These are phyloP conservation scores for Bettongia penicillata DNA, from an alignment of 2,113 vertebrate species.

Conservation along the genomic window DNA sequence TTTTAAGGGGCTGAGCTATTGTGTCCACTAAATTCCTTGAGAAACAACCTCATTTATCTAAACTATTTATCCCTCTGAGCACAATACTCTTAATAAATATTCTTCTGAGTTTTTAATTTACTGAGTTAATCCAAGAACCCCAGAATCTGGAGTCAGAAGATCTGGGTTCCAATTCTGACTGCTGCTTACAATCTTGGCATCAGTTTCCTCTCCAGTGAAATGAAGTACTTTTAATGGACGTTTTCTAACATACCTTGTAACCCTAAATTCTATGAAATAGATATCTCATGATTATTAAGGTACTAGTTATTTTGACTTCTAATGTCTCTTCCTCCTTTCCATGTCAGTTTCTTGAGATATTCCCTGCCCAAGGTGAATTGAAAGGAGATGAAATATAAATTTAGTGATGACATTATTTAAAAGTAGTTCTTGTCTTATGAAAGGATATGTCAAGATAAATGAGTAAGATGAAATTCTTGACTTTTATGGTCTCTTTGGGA, in stretches of 20 bases:
- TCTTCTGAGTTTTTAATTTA: background rate
- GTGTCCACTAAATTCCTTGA: background rate
- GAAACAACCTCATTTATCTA: background rate
- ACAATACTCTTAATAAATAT: background rate
- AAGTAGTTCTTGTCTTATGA: background rate
- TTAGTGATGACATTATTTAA: background rate
- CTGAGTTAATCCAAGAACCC: background rate
- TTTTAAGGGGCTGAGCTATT: background rate
- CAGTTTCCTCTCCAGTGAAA: no score
- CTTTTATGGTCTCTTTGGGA: background rate
- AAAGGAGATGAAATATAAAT: background rate
- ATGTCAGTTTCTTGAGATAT: background rate
- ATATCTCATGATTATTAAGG: no score
- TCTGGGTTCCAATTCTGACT: background rate
- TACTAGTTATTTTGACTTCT: background rate
- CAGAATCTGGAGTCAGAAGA: background rate
- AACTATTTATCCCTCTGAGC: background rate
- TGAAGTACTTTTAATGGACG: no score
- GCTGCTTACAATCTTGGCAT: background rate
- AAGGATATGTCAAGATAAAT: conserved; percentile 30
- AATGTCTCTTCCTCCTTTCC: background rate
- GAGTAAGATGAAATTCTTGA: background rate
- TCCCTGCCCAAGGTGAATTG: background rate
- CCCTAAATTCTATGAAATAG: no score
- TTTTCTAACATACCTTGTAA: no score